Evolutionary conservation across 2,113 vertebrate genomes (phyloP), one percentile per base, ranked within the genome.

Genomic region (Seriola dumerili): DNA sequence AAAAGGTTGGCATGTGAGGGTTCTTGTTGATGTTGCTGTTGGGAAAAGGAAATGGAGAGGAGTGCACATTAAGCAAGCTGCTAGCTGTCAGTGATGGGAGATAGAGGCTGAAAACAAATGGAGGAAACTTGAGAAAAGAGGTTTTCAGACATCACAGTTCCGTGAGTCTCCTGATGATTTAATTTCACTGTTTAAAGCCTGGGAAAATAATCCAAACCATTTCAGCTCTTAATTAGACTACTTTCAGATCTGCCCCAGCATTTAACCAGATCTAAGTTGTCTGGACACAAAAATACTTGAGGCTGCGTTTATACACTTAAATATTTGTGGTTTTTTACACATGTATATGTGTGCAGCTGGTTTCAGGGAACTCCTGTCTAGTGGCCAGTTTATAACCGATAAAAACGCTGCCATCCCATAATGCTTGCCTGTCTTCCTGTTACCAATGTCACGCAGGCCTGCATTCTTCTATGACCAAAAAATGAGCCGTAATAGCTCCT

Each of bases 381-480:
- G 44, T 76, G 78, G 65, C 23, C 6, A 44, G 36, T 34, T 69
- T n/a, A 54, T 19, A 76, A 64, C 14, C 57, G 32, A 83, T 44
- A 54, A 76, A 66, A 70, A 66, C 25, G 9, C 9, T 58, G 44
- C 23, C 29, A 69, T 57, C 34, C 66, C 59, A 17, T 48, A 81
- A 76, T 79, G n/a, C n/a, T 58, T 0, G 2, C 66, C 75, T 82
- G 12, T 77, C 61, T 3, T 55, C 13, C n/a, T 75, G 63, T 72
- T 66, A 71, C 71, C 57, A 9, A 65, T 76, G 69, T 87, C 77
- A 84, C 62, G n/a, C 21, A 85, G 65, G 59, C 42, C 64, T n/a
- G 36, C 75, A 82, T 88, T 85, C 80, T 78, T 81, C 48, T 72
- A 14, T 65, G n/a, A 57, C 77, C 71, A 38, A 40, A 79, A 79